Evolutionary conservation across 2,113 vertebrate species (phyloP), one percentile per base, ranked within the genome.

Genomic region (cattle (Bos taurus)): DNA sequence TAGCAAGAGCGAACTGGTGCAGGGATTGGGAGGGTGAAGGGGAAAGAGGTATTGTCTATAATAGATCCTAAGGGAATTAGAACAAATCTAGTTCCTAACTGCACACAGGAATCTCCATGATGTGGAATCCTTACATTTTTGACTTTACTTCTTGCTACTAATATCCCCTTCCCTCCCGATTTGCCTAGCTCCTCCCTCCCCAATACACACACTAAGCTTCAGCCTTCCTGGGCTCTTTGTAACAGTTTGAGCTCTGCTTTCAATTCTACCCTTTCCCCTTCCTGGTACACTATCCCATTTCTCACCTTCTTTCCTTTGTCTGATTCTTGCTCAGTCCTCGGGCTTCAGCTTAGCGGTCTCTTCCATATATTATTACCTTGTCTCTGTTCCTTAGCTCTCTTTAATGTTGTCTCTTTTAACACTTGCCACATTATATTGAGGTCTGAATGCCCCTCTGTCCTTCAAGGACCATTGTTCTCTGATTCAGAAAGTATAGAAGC

Each of bases 141-240:
- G 23, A 25, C n/a, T 59, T 8, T 81, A 36, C 40, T 57, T 40
- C 15, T 64, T 74, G 40, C 46, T 40, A 25, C 7, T 21, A 10
- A 80, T 30, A 19, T 10, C 30, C 4, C 60, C 2, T 23, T 40
- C n/a, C n/a, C 30, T 77, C 3, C 1, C 11, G 12, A 4, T 19
- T 36, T 56, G 23, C 16, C 50, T 5, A 3, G 13, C 5, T 23
- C 30, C 16, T 3, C 2, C 11, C 4, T 26, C 25, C 10, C 5
- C 33, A 10, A 11, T 7, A 14, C 3, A 43, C 2, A 74, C 2
- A 33, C 2, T 12, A 46, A 64, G n/a, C 50, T 25, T 36, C 28
- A 59, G 33, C 8, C 43, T 80, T 46, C 12, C 46, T 30, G 74
- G 93, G 21, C 48, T 86, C 43, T 36, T 13, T 25, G 52, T 12